Conservation (phyloP, 2,797 vertebrate species). For the Scarus forsteni region DNA sequence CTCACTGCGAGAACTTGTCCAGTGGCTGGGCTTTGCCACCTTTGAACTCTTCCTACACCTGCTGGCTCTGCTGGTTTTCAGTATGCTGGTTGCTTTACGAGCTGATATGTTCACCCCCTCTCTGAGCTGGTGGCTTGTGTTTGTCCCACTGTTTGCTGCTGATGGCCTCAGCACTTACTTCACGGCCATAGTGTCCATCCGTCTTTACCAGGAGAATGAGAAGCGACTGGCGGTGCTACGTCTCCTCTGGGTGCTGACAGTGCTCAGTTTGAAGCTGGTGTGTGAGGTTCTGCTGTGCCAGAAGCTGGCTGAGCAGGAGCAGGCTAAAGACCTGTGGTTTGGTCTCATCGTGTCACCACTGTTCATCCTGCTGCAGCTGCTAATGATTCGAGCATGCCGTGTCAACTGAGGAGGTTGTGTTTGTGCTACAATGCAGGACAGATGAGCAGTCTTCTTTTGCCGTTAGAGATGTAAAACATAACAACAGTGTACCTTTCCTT, state of each 20-base stretch:
- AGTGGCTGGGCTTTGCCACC: conserved; percentile 97
- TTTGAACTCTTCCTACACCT: conserved; percentile 96
- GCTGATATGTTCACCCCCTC: conserved; percentile 82
- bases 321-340: conserved; percentile 91
- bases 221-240: conserved; percentile 94
- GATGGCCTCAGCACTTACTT: conserved; percentile 99
- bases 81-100: conserved; percentile 91
- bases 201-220: conserved; percentile 98
- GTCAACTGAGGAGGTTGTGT: conserved; percentile 86
- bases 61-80: conserved; percentile 90
- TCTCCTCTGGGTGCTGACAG: conserved; percentile 97
- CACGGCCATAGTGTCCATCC: conserved; percentile 96
- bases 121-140: conserved; percentile 95
- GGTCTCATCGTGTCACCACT: conserved; percentile 95
- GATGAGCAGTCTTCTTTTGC: conserved; percentile 44
- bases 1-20: conserved; percentile 94
- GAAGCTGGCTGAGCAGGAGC: conserved; percentile 92
- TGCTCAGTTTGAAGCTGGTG: conserved; percentile 98
- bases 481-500: conserved; percentile 20
- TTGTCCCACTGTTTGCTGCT: conserved; percentile 93
- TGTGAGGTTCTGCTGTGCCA: conserved; percentile 98
- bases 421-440: background rate
- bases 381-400: conserved; percentile 97
- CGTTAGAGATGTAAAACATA: conserved; percentile 57
- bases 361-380: conserved; percentile 97